Evolutionary conservation across 2,797 vertebrate species (phyloP), one percentile per base, ranked within the genome.

Genomic region (Thripadectes ignobilis): DNA sequence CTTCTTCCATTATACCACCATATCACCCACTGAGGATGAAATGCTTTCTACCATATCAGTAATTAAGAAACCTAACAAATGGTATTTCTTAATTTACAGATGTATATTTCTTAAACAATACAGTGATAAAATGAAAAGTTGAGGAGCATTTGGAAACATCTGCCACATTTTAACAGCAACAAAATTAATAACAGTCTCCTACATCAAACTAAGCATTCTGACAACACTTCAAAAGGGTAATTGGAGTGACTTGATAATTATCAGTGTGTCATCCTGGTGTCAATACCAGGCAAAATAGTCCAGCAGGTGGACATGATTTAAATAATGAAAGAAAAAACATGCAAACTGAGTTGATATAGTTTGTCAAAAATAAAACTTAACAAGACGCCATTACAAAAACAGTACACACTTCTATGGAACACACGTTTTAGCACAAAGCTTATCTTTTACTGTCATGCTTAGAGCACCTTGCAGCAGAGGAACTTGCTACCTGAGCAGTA

Each of bases 191-290:
- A 34, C 62, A 27, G 14, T 58, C 11, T 78, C 34, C 45, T 9
- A 12, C 26, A 57, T 8, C 34, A 38, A 63, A 29, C 20, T 38
- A 83, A 88, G 45, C 41, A 48, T 77, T 87, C 57, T 96, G 65
- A 76, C 73, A 93, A n/a, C 43, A 45, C 66, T 89, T 96, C 79
- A 69, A 75, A 91, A 83, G 45, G 36, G 19, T 75, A 85, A 72
- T 32, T 75, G 51, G 46, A 88, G 39, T 59, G 76, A 65, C 69
- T 80, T 71, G 29, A 30, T 81, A 89, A 85, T 88, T 88, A 75
- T 26, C 77, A 27, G 62, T 39, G 21, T 83, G 43, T 78, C 45
- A 62, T 80, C 13, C 12, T 85, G 34, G 77, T 91, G 81, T 71
- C 69, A 83, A 48, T 83, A 58, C 21, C 46, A 72, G 49, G 49